Conservation (phyloP, 2,888 invertebrate genomes). For the Dicyrtoma fusca region DNA sequence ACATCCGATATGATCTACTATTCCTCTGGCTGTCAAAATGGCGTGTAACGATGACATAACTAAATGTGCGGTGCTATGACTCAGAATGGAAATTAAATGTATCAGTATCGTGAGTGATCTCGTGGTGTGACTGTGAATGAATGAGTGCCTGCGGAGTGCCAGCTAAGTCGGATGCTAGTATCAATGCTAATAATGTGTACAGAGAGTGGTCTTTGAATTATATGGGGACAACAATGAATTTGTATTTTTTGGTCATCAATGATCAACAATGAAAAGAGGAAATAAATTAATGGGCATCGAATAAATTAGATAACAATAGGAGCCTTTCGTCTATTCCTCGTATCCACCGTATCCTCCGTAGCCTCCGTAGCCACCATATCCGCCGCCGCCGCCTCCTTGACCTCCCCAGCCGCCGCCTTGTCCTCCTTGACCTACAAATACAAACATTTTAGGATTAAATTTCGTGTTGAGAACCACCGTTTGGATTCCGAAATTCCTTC, state of each 20-base stretch:
- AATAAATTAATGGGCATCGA: conserved; percentile 38
- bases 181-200: not conserved
- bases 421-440: conserved; percentile 10
- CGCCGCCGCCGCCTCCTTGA: conserved; percentile 44
- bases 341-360: conserved; percentile 49
- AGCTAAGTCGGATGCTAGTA: not conserved
- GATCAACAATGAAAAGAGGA: conserved; percentile 37
- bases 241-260: conserved; percentile 37
- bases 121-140: not conserved
- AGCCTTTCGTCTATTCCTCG: conserved; percentile 46
- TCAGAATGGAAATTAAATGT: too few relatives aligned
- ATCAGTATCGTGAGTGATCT: not conserved
- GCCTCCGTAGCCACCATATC: conserved; percentile 40
- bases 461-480: too few relatives aligned
- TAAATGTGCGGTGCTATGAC: too few relatives aligned
- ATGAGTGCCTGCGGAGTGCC: too few relatives aligned
- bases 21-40: too few relatives aligned
- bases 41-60: too few relatives aligned
- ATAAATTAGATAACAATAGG: conserved; percentile 39
- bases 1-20: too few relatives aligned
- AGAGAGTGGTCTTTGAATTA: not conserved
- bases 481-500: too few relatives aligned
- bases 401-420: conserved; percentile 33
- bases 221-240: conserved; percentile 40
- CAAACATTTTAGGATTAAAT: too few relatives aligned